Base-by-base conservation (phyloP, 2,113 vertebrate genomes). In the Halichoeres trimaculatus region DNA sequence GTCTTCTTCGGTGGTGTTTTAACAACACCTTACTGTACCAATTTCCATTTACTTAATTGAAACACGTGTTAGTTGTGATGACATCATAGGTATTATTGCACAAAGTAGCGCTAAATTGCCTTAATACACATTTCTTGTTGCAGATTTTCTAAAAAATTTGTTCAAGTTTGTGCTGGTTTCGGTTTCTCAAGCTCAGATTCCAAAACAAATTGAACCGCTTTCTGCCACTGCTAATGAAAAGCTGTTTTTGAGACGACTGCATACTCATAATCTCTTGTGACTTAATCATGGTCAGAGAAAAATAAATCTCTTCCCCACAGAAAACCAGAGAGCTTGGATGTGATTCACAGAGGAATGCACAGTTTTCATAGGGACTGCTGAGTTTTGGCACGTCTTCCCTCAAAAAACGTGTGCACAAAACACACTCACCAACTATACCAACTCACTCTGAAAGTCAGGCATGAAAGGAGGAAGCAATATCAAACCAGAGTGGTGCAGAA, bases 361-460 rank as follows among this genome's bases (percentile, higher is more conserved):
- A 9, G 45, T 48, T n/a, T 48, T 48, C 45, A 48, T 8, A 10
- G 17, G 19, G 45, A n/a, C 45, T 45, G 8, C 12, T 47, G 17
- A 48, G 41, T 43, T 43, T 43, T 43, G 45, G 45, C 45, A 48
- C 45, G 7, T 48, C n/a, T 48, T 20, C 45, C n/a, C 45, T 20
- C 8, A n/a, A n/a, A 20, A 48, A 11, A 63, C 36, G 16, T 23
- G 23, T 22, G 10, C 53, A 40, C 50, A 30, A n/a, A 47, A 71
- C 20, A 58, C 41, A n/a, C 52, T 63, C 69, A 71, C 41, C 17
- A 57, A 51, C 43, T 61, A 43, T 34, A 20, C 4, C 43, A 73
- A 77, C 70, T 80, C 63, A 23, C 30, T 50, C 40, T 78, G 57
- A 84, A 89, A 81, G 78, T 82, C 64, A 67, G 40, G n/a, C 61